Percentiles rank a stretch among this genome's conserved stretches.
Conservation (phyloP, 2,797 vertebrate genomes). For the Alosa sapidissima region DNA sequence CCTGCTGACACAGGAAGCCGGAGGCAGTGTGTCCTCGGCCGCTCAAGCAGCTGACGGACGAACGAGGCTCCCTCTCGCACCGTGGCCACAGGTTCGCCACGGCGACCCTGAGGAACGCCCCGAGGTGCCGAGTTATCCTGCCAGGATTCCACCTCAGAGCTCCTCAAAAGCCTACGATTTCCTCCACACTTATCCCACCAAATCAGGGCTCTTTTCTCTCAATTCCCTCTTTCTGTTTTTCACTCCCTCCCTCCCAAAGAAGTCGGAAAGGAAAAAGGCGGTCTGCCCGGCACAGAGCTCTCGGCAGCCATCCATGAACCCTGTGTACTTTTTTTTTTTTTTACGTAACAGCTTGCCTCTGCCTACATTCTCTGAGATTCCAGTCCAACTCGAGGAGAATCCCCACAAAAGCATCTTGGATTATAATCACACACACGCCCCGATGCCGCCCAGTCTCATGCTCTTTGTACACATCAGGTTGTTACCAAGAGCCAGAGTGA, state of each 20-base stretch:
- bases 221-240: background rate
- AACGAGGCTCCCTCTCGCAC: background rate
- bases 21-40: background rate
- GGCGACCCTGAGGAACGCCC: background rate
- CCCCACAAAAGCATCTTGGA: conserved; percentile 31
- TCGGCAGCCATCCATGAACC: conserved; percentile 33
- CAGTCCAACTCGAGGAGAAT: conserved; percentile 40
- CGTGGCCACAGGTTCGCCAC: background rate
- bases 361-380: conserved; percentile 38
- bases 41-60: conserved; percentile 23
- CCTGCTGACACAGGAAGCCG: background rate
- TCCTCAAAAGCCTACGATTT: conserved; percentile 45
- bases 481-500: background rate
- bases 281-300: conserved; percentile 39
- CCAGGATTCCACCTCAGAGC: conserved; percentile 28
- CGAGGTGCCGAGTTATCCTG: conserved; percentile 37
- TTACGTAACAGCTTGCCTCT: conserved; percentile 48
- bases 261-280: conserved; percentile 38
- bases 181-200: conserved; percentile 20
- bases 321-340: conserved; percentile 19
- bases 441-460: background rate
- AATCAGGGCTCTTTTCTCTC: background rate
- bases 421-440: conserved; percentile 16
- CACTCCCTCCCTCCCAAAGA: background rate
- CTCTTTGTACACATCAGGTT: background rate